A percentile compares a stretch with the other conserved stretches of the same genome.
These are phyloP conservation scores for Eustalomyia histrio DNA, from an alignment of 2,888 invertebrate genomes.

Conservation along the genomic window DNA sequence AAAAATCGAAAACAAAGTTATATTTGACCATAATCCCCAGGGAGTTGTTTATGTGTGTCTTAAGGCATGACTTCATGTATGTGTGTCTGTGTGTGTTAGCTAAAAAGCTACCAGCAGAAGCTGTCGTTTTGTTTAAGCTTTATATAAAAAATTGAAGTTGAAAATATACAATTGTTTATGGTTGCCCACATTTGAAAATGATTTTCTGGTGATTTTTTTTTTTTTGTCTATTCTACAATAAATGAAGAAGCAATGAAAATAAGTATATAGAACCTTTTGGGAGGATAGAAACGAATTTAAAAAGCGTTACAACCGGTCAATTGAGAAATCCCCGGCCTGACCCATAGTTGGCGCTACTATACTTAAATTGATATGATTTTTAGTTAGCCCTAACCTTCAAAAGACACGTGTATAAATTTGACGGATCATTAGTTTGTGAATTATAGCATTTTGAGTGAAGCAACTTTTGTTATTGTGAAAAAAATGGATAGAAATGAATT, in stretches of 20 bases:
- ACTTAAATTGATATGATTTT: no score
- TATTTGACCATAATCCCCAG: conserved; percentile 68
- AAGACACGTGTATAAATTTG: no score
- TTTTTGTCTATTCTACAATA: background rate
- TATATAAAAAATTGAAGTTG: conserved; percentile 17
- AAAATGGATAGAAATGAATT: no score
- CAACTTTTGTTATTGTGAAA: no score
- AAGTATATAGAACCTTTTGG: background rate
- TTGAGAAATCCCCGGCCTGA: no score
- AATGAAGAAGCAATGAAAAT: background rate
- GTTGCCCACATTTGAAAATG: conserved; percentile 48
- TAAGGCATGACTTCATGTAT: background rate
- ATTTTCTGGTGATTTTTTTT: conserved; percentile 14
- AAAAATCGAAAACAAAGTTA: conserved; percentile 27
- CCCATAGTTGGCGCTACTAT: no score
- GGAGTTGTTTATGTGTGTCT: conserved; percentile 68
- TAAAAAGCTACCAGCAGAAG: conserved; percentile 52
- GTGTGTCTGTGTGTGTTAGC: conserved; percentile 18
- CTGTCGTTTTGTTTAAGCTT: conserved; percentile 58
- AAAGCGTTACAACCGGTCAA: no score
- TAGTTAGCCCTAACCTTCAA: no score
- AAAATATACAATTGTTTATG: conserved; percentile 74
- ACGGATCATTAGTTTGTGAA: no score
- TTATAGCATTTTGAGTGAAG: no score
- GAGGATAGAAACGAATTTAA: background rate